Percentiles rank a stretch among this genome's conserved stretches.
phyloP scores from a whole-genome alignment of 2,113 vertebrate genomes.

The Caranx ignobilis region DNA sequence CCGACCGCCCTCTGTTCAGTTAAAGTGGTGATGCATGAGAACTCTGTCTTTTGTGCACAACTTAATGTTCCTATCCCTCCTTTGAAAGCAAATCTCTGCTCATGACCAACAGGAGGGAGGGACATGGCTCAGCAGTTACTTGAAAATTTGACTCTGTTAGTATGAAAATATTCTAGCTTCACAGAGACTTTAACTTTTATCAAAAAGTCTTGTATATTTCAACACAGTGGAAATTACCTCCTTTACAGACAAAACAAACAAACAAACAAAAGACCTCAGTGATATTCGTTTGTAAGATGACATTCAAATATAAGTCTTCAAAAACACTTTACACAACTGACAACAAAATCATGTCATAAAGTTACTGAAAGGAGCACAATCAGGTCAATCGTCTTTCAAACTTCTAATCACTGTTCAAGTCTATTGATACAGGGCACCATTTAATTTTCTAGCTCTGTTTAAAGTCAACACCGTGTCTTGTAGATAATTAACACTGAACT shows the following conservation, averaged over 20 bases:
- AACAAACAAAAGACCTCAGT: too few relatives aligned
- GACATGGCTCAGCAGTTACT: background rate
- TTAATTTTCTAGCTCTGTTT: slow-evolving; percentile 5
- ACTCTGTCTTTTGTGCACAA: background rate
- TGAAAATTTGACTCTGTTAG: background rate
- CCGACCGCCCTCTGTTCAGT: background rate
- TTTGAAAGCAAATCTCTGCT: background rate
- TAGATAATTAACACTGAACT: background rate
- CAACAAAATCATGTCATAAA: too few relatives aligned
- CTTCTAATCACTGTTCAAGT: background rate
- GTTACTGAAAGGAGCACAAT: background rate
- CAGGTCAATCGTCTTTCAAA: background rate
- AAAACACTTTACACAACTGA: background rate
- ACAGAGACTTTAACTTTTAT: too few relatives aligned
- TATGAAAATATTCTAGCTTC: too few relatives aligned
- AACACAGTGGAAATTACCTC: background rate
- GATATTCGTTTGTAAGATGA: background rate
- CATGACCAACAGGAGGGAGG: background rate
- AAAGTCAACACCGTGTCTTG: background rate
- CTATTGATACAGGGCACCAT: background rate
- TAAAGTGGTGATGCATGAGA: background rate
- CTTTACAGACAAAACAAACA: background rate
- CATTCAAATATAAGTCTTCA: background rate
- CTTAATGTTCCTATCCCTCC: background rate
- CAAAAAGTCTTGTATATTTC: too few relatives aligned